Conservation (phyloP, 2,797 vertebrate species). For the Labeo calbasu region DNA sequence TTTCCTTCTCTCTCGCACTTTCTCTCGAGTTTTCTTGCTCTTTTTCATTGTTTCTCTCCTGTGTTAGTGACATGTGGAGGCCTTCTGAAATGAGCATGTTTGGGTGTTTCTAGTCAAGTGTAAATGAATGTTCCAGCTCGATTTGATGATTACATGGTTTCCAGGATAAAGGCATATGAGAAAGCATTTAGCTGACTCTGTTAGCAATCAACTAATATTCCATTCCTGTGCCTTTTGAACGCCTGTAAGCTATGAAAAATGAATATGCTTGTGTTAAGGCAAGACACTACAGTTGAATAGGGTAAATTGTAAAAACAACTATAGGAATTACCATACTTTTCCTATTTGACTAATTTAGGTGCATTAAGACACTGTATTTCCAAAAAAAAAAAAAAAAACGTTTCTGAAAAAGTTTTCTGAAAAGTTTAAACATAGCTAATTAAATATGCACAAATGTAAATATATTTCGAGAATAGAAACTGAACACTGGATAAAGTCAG, state of each 20-base stretch:
- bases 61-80: neutral
- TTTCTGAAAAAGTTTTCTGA: neutral
- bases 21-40: constrained; percentile 50
- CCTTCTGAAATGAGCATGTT: constrained; percentile 10
- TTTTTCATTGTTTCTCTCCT: constrained; percentile 50
- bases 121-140: constrained; percentile 3
- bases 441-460: neutral
- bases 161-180: neutral
- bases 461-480: neutral
- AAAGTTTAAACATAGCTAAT: neutral
- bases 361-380: neutral
- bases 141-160: neutral
- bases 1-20: constrained; percentile 60
- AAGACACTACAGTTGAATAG: neutral
- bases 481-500: neutral
- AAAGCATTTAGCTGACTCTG: constrained; percentile 4
- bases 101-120: neutral
- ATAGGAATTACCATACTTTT: neutral
- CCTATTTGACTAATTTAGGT: too few species aligned
- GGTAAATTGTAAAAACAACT: neutral
- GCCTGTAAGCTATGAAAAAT: neutral
- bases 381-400: too few species aligned
- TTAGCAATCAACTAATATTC: neutral
- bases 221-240: neutral
- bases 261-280: neutral